Percentiles rank a stretch among this genome's conserved stretches.
These are phyloP conservation scores for Notarius lentiginosus DNA, from an alignment of 2,113 vertebrate genomes.

Conservation along the genomic window DNA sequence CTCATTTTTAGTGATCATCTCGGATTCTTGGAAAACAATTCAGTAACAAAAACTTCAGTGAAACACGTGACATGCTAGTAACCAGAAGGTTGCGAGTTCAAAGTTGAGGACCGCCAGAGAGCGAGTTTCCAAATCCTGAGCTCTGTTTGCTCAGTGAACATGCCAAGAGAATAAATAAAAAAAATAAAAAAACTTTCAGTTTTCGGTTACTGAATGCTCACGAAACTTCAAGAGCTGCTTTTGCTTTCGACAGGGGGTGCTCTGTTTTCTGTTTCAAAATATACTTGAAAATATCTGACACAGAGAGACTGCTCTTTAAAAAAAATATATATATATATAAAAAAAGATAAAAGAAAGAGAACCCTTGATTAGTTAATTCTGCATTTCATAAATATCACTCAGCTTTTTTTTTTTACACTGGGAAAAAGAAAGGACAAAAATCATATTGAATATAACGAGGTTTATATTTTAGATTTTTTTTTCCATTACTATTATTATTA, in stretches of 20 bases:
- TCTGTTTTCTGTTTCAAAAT: conserved; percentile 54
- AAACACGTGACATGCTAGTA: not conserved
- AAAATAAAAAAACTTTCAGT: too few species aligned
- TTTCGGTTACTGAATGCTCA: not conserved
- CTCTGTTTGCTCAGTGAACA: not conserved
- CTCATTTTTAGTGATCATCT: not conserved
- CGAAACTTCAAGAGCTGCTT: not conserved
- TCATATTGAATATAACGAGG: conserved; percentile 22
- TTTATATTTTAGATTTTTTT: conserved; percentile 40
- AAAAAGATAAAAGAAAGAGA: conserved; percentile 31
- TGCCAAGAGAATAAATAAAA: not conserved
- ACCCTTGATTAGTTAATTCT: conserved; percentile 60
- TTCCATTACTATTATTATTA: not conserved
- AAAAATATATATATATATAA: conserved; percentile 4
- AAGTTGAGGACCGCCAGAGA: not conserved
- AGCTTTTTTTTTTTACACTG: conserved; percentile 64
- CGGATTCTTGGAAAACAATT: not conserved
- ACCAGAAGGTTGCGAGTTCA: not conserved
- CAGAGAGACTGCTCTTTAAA: conserved; percentile 58
- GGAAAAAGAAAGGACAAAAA: conserved; percentile 58
- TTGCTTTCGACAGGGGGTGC: conserved; percentile 58
- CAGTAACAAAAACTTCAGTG: not conserved
- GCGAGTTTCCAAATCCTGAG: not conserved
- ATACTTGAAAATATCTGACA: conserved; percentile 51
- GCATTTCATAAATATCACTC: conserved; percentile 64